Evolutionary conservation across 2,888 invertebrate genomes (phyloP).

Genomic region (Epistrophe grossulariae): DNA sequence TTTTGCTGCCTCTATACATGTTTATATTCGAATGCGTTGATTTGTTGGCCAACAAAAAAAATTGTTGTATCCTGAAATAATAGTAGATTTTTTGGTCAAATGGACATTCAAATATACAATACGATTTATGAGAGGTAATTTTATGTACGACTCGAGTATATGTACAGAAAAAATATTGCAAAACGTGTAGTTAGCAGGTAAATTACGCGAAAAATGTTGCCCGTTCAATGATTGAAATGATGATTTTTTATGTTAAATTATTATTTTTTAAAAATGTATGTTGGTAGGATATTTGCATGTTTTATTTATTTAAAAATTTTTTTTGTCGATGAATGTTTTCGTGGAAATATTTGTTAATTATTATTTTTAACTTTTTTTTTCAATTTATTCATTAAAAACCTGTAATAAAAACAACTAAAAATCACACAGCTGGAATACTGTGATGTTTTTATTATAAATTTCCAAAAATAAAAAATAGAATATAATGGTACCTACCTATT

Average conservation of each 20-base stretch:
- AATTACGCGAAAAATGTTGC: conserved; percentile 32
- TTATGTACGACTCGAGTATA: too few species aligned
- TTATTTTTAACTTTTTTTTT: neutral
- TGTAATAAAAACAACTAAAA: conserved; percentile 4
- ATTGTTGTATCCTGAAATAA: conserved; percentile 28
- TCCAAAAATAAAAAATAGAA: too few species aligned
- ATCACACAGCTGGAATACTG: conserved; percentile 2
- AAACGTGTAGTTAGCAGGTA: conserved; percentile 38
- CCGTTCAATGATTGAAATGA: conserved; percentile 30
- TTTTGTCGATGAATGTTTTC: neutral
- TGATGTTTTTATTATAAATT: neutral
- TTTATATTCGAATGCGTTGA: conserved; percentile 18
- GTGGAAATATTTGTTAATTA: neutral
- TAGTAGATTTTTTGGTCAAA: conserved; percentile 38
- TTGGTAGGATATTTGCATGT: neutral
- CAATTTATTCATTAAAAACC: neutral
- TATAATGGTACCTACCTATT: too few species aligned
- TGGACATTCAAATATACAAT: conserved; percentile 24
- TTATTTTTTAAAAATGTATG: neutral
- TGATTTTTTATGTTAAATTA: conserved; percentile 2
- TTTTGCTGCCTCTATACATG: neutral
- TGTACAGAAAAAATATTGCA: neutral
- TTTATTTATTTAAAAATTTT: neutral
- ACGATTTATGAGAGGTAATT: conserved; percentile 38
- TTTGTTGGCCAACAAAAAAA: conserved; percentile 19